Evolutionary conservation across 1,140 invertebrate species (phyloP).

Genomic region (Cydia amplana): DNA sequence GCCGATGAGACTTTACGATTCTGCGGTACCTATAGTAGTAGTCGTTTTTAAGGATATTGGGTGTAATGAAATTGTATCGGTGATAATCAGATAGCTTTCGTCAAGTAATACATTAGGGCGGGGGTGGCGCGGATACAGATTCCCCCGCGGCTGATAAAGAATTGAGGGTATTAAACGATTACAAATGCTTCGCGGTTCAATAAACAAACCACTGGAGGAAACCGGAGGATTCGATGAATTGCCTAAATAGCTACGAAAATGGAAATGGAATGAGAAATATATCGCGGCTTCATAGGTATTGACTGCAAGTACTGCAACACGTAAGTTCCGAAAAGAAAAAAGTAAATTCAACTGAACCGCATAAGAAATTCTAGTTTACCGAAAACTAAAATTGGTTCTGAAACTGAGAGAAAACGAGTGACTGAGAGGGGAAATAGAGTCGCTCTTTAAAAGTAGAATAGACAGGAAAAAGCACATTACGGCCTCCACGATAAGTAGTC

Average conservation of each 20-base stretch:
- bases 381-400: background rate
- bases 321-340: too few species aligned
- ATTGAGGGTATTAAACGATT: slow-evolving; percentile 80
- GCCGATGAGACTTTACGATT: slow-evolving; percentile 17
- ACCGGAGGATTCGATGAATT: slow-evolving; percentile 62
- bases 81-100: slow-evolving; percentile 65
- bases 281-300: background rate
- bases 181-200: slow-evolving; percentile 78
- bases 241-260: slow-evolving; percentile 42
- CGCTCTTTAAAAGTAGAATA: background rate
- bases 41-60: slow-evolving; percentile 38
- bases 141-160: slow-evolving; percentile 75
- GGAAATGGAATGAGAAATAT: background rate
- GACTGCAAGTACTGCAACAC: too few species aligned
- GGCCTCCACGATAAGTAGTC: slow-evolving; percentile 1
- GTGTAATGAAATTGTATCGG: slow-evolving; percentile 41
- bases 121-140: slow-evolving; percentile 47
- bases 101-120: slow-evolving; percentile 63
- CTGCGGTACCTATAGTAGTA: slow-evolving; percentile 34
- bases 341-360: too few species aligned
- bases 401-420: background rate
- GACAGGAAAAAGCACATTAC: slow-evolving; percentile 5
- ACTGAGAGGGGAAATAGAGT: background rate
- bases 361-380: too few species aligned
- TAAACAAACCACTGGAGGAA: slow-evolving; percentile 63